These are phyloP conservation scores for Vanacampus margaritifer DNA, from an alignment of 2,113 vertebrate genomes.

Conservation along the genomic window DNA sequence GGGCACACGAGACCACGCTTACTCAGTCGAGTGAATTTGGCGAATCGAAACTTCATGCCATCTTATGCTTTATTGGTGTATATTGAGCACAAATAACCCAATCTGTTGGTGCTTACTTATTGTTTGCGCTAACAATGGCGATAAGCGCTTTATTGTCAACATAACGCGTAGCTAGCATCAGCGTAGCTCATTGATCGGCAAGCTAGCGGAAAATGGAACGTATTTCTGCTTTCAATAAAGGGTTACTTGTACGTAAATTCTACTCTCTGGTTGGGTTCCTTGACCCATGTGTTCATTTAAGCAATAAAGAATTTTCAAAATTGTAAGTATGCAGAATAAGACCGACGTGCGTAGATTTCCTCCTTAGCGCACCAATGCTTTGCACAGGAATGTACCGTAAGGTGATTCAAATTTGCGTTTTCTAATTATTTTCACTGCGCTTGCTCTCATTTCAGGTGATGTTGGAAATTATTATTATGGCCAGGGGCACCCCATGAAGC, in stretches of 20 bases:
- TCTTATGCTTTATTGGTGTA: background rate
- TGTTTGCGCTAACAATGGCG: conserved; percentile 57
- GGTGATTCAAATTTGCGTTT: background rate
- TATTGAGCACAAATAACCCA: background rate
- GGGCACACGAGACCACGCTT: background rate
- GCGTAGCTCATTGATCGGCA: background rate
- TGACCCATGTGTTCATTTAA: background rate
- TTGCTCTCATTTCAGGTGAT: conserved; percentile 78
- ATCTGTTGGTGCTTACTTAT: background rate
- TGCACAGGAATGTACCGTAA: background rate
- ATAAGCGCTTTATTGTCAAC: conserved; percentile 39
- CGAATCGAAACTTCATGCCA: rapidly evolving
- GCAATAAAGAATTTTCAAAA: background rate
- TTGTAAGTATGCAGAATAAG: background rate
- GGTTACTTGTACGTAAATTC: background rate
- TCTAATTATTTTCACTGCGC: background rate
- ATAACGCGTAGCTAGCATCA: conserved; percentile 26
- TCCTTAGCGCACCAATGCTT: background rate
- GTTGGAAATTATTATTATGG: conserved; percentile 99
- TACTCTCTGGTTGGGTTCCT: background rate
- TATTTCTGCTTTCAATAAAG: background rate
- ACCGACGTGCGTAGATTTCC: background rate
- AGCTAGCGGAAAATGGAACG: background rate
- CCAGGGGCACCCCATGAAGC: conserved; percentile 98
- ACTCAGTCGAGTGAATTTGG: rapidly evolving